Evolutionary conservation across 2,797 vertebrate genomes (phyloP), one percentile per base, ranked within the genome.

Genomic region (Eulemur coronatus): DNA sequence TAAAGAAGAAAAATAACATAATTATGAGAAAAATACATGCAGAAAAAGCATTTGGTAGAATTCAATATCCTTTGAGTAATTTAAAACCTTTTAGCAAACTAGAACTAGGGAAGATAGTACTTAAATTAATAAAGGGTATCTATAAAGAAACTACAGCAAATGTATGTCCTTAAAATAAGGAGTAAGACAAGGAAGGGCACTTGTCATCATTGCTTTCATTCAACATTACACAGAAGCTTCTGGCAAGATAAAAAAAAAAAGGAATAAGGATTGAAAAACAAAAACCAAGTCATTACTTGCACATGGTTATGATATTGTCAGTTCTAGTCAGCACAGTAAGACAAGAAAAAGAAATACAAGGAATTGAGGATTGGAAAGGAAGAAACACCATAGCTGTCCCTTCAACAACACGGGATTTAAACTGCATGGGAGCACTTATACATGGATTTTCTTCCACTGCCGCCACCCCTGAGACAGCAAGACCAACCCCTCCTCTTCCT

Each of bases 21-120:
- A 78, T 7, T 70, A 35, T 61, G 20, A 88, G 78, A 76, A 93
- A 82, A 85, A 90, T 46, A 75, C 3, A 72, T 75, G 11, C n/a
- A 79, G 41, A 91, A 30, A 86, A 85, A 41, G 10, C 59, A 69
- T 78, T 57, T 80, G 14, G 33, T 63, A 91, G 82, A 93, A 87
- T 82, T 50, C n/a, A 79, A 82, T 9, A 87, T 82, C 50, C 12
- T 61, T 7, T 63, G 22, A 82, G 61, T 91, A 13, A 95, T 12
- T 88, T 46, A 93, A 93, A 84, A 88, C 7, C 61, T 67, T 91
- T 95, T 69, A 82, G 30, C 30, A 96, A 94, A 90, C 0, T 12
- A 89, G 67, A 22, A 20, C 13, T 82, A 81, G 20, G n/a, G 75
- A 69, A 92, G 50, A 65, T 18, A 46, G 33, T 59, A 87, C 43